Base-by-base conservation (phyloP, 1,140 invertebrate species). In the Hydropsyche tenuis region DNA sequence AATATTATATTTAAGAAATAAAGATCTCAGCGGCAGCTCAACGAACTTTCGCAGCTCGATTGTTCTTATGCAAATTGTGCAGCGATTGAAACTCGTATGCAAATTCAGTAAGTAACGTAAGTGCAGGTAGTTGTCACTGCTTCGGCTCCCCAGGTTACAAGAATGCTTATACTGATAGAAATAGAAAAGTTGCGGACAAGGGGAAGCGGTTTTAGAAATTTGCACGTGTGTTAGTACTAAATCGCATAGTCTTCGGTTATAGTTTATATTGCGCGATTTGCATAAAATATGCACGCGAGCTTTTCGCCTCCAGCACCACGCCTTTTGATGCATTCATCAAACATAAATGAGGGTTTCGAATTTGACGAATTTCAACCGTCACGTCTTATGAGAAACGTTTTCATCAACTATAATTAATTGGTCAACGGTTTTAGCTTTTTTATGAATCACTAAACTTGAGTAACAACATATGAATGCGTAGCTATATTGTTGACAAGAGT, bases 321-420 rank as follows among this genome's bases (percentile, higher is more conserved):
- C 64, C 64, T 37, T 43, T 66, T 66, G 45, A 46, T 16, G 64
- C 64, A 66, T 66, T 66, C 64, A 66, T 46, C 60, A 63, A 63
- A 63, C 23, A n/a, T 53, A 53, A 53, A 16, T 18, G 7, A 18
- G 48, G 48, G 48, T 6, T 53, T 53, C 7, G 9, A 18, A 20
- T 53, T 14, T 6, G 7, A 53, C 48, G 9, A 37, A 37, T 53
- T 18, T 18, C 20, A 53, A 53, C 48, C 48, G 48, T 16, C 48
- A n/a, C n/a, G n/a, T n/a, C n/a, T n/a, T n/a, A n/a, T n/a, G n/a
- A n/a, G n/a, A n/a, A n/a, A n/a, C n/a, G n/a, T n/a, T n/a, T n/a
- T n/a, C n/a, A n/a, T n/a, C n/a, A n/a, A n/a, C n/a, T n/a, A n/a
- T n/a, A n/a, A n/a, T n/a, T n/a, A n/a, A n/a, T n/a, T n/a, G n/a